These are phyloP conservation scores for Amazona finschi DNA, from an alignment of 2,797 vertebrate genomes.

Conservation along the genomic window DNA sequence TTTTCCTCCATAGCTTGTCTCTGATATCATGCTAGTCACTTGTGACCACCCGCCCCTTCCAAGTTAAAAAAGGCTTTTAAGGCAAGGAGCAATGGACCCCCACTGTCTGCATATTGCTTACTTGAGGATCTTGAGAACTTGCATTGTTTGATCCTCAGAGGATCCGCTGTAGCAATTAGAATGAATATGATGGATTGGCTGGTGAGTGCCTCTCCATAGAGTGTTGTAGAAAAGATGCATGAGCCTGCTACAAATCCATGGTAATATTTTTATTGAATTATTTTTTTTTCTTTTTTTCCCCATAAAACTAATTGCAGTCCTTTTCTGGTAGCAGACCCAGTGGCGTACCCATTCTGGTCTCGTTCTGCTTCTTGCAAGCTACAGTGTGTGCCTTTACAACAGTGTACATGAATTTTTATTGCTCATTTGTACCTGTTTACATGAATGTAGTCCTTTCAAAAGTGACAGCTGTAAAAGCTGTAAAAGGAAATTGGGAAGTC, in stretches of 20 bases:
- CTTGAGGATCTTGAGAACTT: background rate
- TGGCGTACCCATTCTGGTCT: background rate
- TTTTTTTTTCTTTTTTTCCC: background rate
- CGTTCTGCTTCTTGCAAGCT: background rate
- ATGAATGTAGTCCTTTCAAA: background rate
- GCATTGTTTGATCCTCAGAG: background rate
- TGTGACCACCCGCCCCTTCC: background rate
- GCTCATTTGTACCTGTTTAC: background rate
- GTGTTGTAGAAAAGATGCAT: background rate
- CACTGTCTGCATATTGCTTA: rapidly evolving
- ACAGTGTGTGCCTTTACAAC: background rate
- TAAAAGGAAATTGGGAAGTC: background rate
- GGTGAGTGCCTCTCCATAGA: background rate
- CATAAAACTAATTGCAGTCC: background rate
- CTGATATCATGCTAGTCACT: no score
- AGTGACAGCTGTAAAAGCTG: background rate
- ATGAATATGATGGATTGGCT: background rate
- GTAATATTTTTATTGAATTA: background rate
- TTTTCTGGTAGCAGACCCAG: background rate
- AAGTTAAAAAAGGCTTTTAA: background rate
- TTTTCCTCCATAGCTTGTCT: background rate
- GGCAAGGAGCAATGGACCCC: background rate
- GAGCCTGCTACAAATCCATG: background rate
- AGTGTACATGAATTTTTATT: background rate
- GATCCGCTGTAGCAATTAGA: background rate